Conservation (phyloP, 2,113 vertebrate genomes). For the Protomyctophum bolini region DNA sequence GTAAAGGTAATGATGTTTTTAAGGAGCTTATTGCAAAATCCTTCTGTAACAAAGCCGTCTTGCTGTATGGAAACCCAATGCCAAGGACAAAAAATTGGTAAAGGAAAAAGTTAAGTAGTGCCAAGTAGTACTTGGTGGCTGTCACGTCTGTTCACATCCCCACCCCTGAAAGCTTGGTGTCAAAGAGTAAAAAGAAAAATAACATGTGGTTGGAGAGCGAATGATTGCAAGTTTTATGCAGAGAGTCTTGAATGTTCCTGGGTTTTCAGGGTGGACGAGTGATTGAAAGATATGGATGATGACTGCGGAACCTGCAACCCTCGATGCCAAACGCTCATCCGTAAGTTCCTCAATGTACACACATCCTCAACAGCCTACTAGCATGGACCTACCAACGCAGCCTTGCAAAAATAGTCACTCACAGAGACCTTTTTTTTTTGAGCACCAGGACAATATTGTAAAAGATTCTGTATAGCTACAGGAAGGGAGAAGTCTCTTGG, state of each 20-base stretch:
- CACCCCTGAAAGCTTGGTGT: constrained; percentile 16
- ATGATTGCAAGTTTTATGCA: background rate
- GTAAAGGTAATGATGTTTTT: constrained; percentile 46
- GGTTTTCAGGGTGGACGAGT: constrained; percentile 55
- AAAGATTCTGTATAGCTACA: constrained; percentile 43
- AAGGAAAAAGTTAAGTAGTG: background rate
- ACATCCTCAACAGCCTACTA: constrained; percentile 47
- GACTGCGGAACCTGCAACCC: constrained; percentile 66
- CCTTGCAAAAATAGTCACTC: constrained; percentile 44
- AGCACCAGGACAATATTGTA: constrained; percentile 47
- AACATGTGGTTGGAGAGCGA: constrained; percentile 10
- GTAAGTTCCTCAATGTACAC: constrained; percentile 15
- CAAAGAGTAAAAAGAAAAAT: constrained; percentile 17
- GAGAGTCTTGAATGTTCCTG: constrained; percentile 72
- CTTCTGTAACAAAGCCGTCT: constrained; percentile 47
- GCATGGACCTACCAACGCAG: constrained; percentile 60
- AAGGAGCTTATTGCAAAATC: constrained; percentile 38
- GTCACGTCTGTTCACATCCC: constrained; percentile 47
- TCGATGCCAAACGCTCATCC: constrained; percentile 70
- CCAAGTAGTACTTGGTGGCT: constrained; percentile 15
- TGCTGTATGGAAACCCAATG: constrained; percentile 51
- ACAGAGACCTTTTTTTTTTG: constrained; percentile 8
- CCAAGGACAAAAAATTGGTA: constrained; percentile 48
- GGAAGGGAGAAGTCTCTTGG: constrained; percentile 33
- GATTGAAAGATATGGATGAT: constrained; percentile 38